Base-by-base conservation (phyloP, 1,140 invertebrate genomes). In the Calliphora vicina region DNA sequence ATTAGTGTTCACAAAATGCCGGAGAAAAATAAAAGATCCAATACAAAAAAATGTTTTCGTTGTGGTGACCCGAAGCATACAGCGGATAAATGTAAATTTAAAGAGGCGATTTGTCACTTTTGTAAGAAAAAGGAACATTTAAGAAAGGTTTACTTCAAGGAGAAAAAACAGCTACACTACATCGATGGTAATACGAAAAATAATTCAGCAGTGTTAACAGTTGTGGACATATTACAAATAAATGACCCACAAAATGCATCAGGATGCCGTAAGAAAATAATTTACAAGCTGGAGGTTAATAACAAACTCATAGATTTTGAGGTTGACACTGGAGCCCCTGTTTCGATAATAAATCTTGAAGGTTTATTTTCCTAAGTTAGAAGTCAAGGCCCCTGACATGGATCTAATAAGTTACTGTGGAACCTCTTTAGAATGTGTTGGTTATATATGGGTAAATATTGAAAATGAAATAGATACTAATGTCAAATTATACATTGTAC, bases 91-190 rank as follows among this genome's bases (percentile, higher is more conserved):
- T 82, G 81, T 50, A 82, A 67, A 82, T n/a, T n/a, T n/a, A n/a
- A n/a, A n/a, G n/a, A n/a, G n/a, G n/a, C n/a, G n/a, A n/a, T n/a
- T n/a, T n/a, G n/a, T 82, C 29, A 29, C 29, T 29, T 29, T 29
- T 29, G 82, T 26, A 73, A 45, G 15, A 83, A 72, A 43, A 83
- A 83, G 78, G 76, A 76, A 8, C 76, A 83, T 81, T 80, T 83
- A 81, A 23, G 43, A 9, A 43, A 78, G 27, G 61, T 81, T 10
- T 83, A 76, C 67, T 61, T 43, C 26, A 80, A 83, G 27, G 67
- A 71, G 61, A 42, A 72, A 82, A 43, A 26, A 71, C 27, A 35
- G 61, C 10, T 61, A 72, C n/a, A 72, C 61, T 20, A 23, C 61
- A 45, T 17, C 15, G 29, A 20, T 3, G n/a, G 17, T 17, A 73